Conservation (phyloP, 2,797 vertebrate genomes). For the Anabacerthia variegaticeps region DNA sequence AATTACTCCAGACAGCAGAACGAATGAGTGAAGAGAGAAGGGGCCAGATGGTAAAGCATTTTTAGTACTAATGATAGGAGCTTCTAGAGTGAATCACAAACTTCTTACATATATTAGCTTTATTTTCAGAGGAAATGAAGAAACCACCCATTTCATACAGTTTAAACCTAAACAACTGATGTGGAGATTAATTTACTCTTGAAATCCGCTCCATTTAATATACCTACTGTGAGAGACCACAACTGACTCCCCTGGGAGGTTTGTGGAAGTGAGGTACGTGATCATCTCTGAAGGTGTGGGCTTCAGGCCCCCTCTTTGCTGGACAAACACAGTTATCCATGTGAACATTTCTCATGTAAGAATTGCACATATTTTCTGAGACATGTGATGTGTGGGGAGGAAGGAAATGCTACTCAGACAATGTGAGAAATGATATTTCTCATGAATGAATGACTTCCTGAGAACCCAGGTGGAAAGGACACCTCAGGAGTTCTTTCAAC, state of each 20-base stretch:
- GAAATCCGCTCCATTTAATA: background rate
- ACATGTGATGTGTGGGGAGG: background rate
- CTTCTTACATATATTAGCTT: background rate
- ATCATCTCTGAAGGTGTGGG: background rate
- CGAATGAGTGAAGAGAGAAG: background rate
- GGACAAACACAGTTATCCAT: background rate
- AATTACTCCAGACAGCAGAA: constrained; percentile 12
- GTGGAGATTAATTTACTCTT: background rate
- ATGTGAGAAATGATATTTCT: background rate
- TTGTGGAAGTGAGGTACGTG: background rate
- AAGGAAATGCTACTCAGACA: background rate
- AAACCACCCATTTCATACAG: background rate
- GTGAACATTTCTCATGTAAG: background rate
- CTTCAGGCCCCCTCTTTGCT: background rate
- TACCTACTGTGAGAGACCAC: background rate
- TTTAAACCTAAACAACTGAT: background rate
- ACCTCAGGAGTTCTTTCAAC: background rate
- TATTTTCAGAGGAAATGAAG: background rate
- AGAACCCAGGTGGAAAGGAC: background rate
- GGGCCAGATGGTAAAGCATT: constrained; percentile 32
- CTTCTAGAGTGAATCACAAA: background rate
- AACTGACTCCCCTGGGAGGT: background rate
- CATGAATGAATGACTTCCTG: background rate
- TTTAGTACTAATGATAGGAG: background rate
- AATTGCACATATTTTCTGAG: background rate